Evolutionary conservation across 1,140 invertebrate genomes (phyloP), one percentile per base, ranked within the genome.

Genomic region (Augochlora pura): DNA sequence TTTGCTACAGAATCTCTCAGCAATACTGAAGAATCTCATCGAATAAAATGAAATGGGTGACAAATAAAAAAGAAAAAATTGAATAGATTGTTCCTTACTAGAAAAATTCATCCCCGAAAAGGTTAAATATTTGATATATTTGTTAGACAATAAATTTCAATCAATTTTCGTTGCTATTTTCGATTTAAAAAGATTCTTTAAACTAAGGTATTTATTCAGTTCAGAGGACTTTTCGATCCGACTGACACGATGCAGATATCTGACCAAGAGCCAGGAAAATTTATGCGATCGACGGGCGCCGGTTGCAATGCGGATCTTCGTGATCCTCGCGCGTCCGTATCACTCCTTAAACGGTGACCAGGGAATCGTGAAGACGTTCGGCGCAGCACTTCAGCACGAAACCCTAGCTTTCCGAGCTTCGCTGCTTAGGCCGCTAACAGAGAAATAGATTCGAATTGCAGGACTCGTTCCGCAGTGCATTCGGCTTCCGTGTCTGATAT

Each of bases 401-500:
- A 6, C 23, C 54, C 39, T n/a, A 64, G 27, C 39, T 77, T 81
- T 76, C 49, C 6, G 54, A 54, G 81, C 21, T 62, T 54, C 27
- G n/a, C 78, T 81, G 75, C 66, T 46, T 42, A 52, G 52, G 4
- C 64, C 32, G n/a, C 27, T 49, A 46, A n/a, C 18, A 39, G 57
- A 70, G 66, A 77, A 75, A 66, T 62, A 5, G 67, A 60, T 69
- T 52, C 52, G 25, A 54, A 57, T 60, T 42, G 18, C 23, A 49
- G 63, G 39, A 74, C 12, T 81, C 81, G 78, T 69, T 60, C 69
- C 73, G 79, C 79, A 46, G 46, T 76, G 27, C 59, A 65, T 68
- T 67, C 71, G 49, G 75, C 66, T 83, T 81, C 68, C 57, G 71
- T 42, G 52, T 76, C 52, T 49, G 54, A 81, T 80, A 76, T 83